Base-by-base conservation (phyloP, 2,797 vertebrate genomes). In the Pantherophis alleghaniensis region DNA sequence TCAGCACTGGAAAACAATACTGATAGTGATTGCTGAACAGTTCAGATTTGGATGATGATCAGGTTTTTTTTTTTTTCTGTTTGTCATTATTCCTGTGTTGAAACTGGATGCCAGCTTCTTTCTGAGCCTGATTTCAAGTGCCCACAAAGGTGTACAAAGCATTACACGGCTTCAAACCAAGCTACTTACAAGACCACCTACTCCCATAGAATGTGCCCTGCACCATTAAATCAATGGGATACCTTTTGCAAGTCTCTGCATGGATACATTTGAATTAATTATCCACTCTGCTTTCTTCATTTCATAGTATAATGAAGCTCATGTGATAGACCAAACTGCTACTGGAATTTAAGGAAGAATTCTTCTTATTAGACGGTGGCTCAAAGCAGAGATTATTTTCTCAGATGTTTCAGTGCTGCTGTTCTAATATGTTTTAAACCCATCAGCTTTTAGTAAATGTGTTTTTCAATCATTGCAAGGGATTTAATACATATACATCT, bases 1-100 rank as follows among this genome's bases (percentile, higher is more conserved):
- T 89, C 94, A 95, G 88, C 57, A 60, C 12, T 93, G 69, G 89
- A 86, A 93, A 89, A 37, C 60, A 92, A 96, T 56, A 93, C 95
- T 37, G 28, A 11, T 94, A 94, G 90, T 90, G 88, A 93, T 95
- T 55, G 28, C 55, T 95, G 95, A 96, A 92, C 79, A 94, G n/a
- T 42, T 93, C 92, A 92, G 90, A 88, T 63, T 92, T 95, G 63
- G 37, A 79, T 47, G 74, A 42, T 79, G 37, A 79, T 22, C 37
- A 79, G 74, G 18, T 1, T 5, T 79, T 11, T 20, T 79, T 20
- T 79, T 42, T 79, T 1, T 1, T 0, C 42, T 47, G 79, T 24
- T 47, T 42, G 10, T 83, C 37, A 47, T 83, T 83, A 47, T 83
- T 24, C 37, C 20, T 47, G 20, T 47, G 20, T 83, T 83, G 79